A percentile compares a stretch with the other conserved stretches of the same genome.
Conservation (phyloP, 2,113 vertebrate species). For the Esox niger region DNA sequence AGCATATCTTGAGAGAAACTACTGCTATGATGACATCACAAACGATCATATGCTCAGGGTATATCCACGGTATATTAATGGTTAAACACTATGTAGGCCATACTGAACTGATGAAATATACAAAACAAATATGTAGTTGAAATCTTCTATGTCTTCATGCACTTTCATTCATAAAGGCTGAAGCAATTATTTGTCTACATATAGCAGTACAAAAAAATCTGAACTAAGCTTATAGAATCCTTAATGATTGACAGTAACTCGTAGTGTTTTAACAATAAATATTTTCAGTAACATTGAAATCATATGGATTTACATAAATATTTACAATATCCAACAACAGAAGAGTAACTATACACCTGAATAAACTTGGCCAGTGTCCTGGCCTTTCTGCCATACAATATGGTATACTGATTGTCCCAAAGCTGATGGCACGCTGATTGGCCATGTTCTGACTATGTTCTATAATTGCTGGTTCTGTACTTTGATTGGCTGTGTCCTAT, state of each 20-base stretch:
- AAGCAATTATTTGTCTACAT: conserved; percentile 43
- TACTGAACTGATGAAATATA: conserved; percentile 15
- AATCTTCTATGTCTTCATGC: conserved; percentile 13
- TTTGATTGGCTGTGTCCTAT: conserved; percentile 7
- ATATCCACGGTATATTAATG: conserved; percentile 47
- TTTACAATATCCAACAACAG: neutral
- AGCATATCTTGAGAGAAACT: conserved; percentile 22
- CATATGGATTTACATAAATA: neutral
- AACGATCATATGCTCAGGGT: conserved; percentile 20
- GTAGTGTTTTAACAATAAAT: conserved; percentile 14
- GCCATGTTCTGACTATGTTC: conserved; percentile 4
- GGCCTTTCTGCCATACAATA: no score
- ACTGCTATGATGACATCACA: conserved; percentile 1
- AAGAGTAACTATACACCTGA: neutral
- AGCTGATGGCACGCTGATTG: conserved; percentile 14
- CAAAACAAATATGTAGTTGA: conserved; percentile 1
- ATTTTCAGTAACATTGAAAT: neutral
- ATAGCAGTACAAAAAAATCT: conserved; percentile 54
- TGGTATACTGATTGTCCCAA: neutral
- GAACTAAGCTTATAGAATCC: neutral
- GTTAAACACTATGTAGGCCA: conserved; percentile 8
- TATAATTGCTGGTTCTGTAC: conserved; percentile 13
- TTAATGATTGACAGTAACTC: neutral
- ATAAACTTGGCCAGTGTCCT: neutral
- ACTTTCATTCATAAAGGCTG: conserved; percentile 39